Evolutionary conservation across 2,797 vertebrate genomes (phyloP).

Genomic region (Oryzias sinensis): DNA sequence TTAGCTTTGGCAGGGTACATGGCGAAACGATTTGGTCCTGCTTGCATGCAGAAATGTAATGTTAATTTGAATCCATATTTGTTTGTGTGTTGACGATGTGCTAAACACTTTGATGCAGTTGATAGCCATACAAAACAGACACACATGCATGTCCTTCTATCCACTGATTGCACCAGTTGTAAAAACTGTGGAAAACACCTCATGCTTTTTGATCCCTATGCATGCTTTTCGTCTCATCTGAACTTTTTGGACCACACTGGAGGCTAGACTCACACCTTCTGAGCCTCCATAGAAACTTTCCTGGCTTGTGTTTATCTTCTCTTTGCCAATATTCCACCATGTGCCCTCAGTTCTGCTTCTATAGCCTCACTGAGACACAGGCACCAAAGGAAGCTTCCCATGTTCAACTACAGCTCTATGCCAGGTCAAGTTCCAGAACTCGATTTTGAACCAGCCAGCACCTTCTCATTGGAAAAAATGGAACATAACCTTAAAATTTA

Average conservation of each 20-base stretch:
- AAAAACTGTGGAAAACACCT: slow-evolving; percentile 43
- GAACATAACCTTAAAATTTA: no score
- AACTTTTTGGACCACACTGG: slow-evolving; percentile 68
- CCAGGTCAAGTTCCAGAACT: no score
- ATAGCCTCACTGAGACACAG: slow-evolving; percentile 36
- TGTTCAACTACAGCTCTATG: no score
- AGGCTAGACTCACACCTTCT: slow-evolving; percentile 55
- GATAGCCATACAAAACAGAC: slow-evolving; percentile 21
- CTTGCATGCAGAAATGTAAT: slow-evolving; percentile 29
- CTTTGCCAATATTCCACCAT: slow-evolving; percentile 74
- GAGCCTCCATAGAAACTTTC: slow-evolving; percentile 73
- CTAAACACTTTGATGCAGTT: slow-evolving; percentile 35
- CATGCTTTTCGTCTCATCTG: slow-evolving; percentile 50
- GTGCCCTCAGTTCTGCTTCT: slow-evolving; percentile 60
- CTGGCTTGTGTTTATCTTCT: slow-evolving; percentile 62
- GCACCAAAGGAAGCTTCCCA: not conserved
- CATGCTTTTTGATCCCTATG: slow-evolving; percentile 46
- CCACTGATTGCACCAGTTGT: slow-evolving; percentile 46
- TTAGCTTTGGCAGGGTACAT: slow-evolving; percentile 63
- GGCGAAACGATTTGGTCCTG: slow-evolving; percentile 44
- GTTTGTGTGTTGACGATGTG: slow-evolving; percentile 46
- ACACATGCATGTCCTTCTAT: slow-evolving; percentile 20
- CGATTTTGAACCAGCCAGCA: no score
- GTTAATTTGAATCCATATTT: slow-evolving; percentile 43
- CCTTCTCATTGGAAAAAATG: no score